Base-by-base conservation (phyloP, 2,113 vertebrate genomes). In the Desmodus rotundus region DNA sequence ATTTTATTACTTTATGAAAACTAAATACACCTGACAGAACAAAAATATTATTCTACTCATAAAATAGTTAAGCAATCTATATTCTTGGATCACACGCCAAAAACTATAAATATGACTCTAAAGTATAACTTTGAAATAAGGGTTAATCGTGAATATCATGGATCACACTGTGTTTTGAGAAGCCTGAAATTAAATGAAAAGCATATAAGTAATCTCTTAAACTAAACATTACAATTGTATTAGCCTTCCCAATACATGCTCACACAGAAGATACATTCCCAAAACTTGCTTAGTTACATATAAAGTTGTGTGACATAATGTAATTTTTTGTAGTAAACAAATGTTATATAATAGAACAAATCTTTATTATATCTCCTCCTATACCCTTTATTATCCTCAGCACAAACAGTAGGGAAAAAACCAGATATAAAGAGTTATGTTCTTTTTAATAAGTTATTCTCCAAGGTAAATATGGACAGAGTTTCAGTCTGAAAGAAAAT, bases 401-500 rank as follows among this genome's bases (percentile, higher is more conserved):
- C 1, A 52, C 14, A 82, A 89, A 93, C 7, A 72, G 4, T 52
- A 54, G 28, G 74, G 90, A 86, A 28, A 89, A 94, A 92, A 41
- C 14, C 67, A 58, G 41, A 41, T 88, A 33, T 28, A 80, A 76
- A 91, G 36, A 93, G 83, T 43, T 22, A 54, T 47, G 33, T 77
- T 84, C 28, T 87, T 73, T 41, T 91, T 80, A 87, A 24, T 77
- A 90, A 63, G 54, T 86, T 93, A 82, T 58, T 95, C 97, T 95
- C 33, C 31, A 93, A 72, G 24, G 67, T 68, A 96, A 93, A 97
- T 86, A 83, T 52, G 67, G 80, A 84, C 16, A 95, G 61, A 95
- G 45, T 95, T 88, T 92, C 92, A 82, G 26, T 95, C 36, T 70
- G 73, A 91, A 97, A 95, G 38, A 17, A 96, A 96, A 88, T 77